Percentiles rank a stretch among this genome's conserved stretches.
Conservation (phyloP, 2,113 vertebrate species). For the Poeciliopsis occidentalis region DNA sequence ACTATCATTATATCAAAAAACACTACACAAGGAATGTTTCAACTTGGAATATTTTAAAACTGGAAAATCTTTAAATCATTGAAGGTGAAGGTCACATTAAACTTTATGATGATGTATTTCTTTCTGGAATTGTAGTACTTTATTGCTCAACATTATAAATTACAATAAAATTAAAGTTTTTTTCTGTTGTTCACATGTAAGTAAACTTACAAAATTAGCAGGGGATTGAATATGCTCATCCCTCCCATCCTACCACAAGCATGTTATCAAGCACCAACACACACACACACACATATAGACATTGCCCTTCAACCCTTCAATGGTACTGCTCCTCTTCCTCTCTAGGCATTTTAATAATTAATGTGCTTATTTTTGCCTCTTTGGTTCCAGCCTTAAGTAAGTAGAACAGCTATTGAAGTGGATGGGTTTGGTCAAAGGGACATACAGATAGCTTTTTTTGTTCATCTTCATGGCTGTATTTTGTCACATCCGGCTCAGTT, state of each 20-base stretch:
- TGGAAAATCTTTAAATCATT: not conserved
- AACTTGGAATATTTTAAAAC: not conserved
- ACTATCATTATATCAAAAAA: too few species aligned
- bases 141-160: too few species aligned
- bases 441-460: slow-evolving; percentile 60
- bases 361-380: slow-evolving; percentile 69
- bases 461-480: slow-evolving; percentile 26
- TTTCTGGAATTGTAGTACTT: too few species aligned
- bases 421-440: slow-evolving; percentile 68
- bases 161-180: too few species aligned
- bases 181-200: too few species aligned
- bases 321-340: slow-evolving; percentile 37
- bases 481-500: too few species aligned
- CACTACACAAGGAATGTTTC: not conserved
- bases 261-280: not conserved
- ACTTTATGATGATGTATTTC: not conserved
- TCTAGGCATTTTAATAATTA: slow-evolving; percentile 67
- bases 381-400: slow-evolving; percentile 54
- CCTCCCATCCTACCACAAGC: too few species aligned
- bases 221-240: too few species aligned
- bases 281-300: not conserved
- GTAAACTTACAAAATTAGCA: too few species aligned
- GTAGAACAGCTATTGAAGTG: slow-evolving; percentile 59
- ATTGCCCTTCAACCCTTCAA: slow-evolving; percentile 26
- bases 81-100: not conserved